A percentile compares a stretch with the other conserved stretches of the same genome.
These are phyloP conservation scores for Pocillopora meandrina DNA, from an alignment of 92 coral and sea anemone species.

Conservation along the genomic window DNA sequence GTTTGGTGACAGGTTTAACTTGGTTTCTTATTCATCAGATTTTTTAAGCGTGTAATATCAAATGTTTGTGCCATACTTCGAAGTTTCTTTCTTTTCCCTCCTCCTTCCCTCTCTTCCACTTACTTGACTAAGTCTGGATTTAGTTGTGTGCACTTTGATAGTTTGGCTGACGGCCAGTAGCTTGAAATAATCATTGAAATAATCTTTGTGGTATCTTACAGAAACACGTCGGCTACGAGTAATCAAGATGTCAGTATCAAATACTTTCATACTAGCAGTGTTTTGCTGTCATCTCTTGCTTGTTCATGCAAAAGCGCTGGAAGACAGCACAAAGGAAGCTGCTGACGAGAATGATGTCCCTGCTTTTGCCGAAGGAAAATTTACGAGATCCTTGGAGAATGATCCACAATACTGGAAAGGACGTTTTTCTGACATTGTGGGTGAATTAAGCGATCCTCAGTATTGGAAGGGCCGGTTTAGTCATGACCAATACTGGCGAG, in stretches of 20 bases:
- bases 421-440: slow-evolving; percentile 42
- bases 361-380: slow-evolving; percentile 46
- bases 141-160: no score
- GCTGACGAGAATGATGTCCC: slow-evolving; percentile 13
- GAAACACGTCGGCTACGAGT: background rate
- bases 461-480: slow-evolving; percentile 18
- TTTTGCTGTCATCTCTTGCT: slow-evolving; percentile 17
- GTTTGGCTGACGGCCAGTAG: no score
- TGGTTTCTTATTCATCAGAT: no score
- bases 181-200: no score
- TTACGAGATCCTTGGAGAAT: slow-evolving; percentile 23
- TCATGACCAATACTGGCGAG: slow-evolving; percentile 36
- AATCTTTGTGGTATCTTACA: no score
- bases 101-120: no score
- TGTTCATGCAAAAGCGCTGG: slow-evolving; percentile 53
- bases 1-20: no score
- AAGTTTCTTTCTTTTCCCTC: no score
- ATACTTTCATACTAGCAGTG: background rate
- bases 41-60: no score
- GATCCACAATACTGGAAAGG: slow-evolving; percentile 53
- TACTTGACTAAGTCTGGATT: no score
- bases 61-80: no score
- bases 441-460: slow-evolving; percentile 20
- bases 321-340: slow-evolving; percentile 28
- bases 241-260: slow-evolving; percentile 16